These are phyloP conservation scores for Tigriopus californicus DNA, from an alignment of 2,888 invertebrate species.

Conservation along the genomic window DNA sequence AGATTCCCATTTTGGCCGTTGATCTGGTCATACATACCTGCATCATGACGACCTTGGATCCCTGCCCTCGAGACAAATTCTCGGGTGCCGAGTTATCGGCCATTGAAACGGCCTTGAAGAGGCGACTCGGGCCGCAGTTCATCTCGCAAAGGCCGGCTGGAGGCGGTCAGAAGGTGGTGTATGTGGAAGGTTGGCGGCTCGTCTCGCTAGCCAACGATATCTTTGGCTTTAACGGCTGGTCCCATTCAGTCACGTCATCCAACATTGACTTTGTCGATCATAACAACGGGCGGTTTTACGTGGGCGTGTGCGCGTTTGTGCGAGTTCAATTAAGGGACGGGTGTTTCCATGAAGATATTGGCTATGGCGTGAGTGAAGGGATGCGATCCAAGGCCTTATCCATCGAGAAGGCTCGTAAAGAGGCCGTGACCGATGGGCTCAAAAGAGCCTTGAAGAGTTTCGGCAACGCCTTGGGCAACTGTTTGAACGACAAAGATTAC, in stretches of 20 bases:
- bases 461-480: slow-evolving; percentile 30
- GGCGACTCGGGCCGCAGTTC: slow-evolving; percentile 27
- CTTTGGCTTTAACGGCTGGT: slow-evolving; percentile 31
- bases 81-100: slow-evolving; percentile 25
- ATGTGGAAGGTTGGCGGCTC: slow-evolving; percentile 29
- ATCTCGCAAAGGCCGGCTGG: slow-evolving; percentile 28
- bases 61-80: slow-evolving; percentile 20
- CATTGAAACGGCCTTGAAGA: slow-evolving; percentile 25
- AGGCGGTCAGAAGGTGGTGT: slow-evolving; percentile 28
- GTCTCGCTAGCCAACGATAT: slow-evolving; percentile 28
- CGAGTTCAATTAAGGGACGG: slow-evolving; percentile 30
- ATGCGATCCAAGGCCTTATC: slow-evolving; percentile 25
- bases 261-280: slow-evolving; percentile 23
- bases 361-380: slow-evolving; percentile 29
- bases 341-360: slow-evolving; percentile 29
- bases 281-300: slow-evolving; percentile 26
- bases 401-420: slow-evolving; percentile 24
- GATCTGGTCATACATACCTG: no score
- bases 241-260: slow-evolving; percentile 28
- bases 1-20: no score
- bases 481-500: slow-evolving; percentile 28
- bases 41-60: no score
- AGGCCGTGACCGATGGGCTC: slow-evolving; percentile 29
- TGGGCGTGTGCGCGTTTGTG: slow-evolving; percentile 30
- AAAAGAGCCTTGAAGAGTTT: slow-evolving; percentile 30